Evolutionary conservation across 2,888 invertebrate genomes (phyloP), one percentile per base, ranked within the genome.

Genomic region (Chalcosyrphus nemorum): DNA sequence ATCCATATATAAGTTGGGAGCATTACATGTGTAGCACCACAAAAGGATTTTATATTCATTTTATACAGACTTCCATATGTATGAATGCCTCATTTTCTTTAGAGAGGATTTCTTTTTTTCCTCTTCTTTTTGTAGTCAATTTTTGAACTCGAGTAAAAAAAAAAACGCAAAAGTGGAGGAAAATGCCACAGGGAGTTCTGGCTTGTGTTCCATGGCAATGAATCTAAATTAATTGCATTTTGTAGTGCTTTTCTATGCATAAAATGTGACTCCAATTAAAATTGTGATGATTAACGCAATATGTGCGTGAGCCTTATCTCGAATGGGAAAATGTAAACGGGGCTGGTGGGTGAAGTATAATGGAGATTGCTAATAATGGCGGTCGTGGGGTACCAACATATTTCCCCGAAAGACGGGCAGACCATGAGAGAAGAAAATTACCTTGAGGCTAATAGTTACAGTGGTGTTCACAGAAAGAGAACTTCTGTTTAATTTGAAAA

Each of bases 231-330:
- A 81, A 81, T 81, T 77, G 76, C 81, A 71, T 77, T 76, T 76
- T 63, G 70, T 75, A 70, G 76, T 77, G 77, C 71, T 65, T 65
- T 54, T 65, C 66, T 71, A 72, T 75, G 70, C 70, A 81, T 81
- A 81, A 47, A 81, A 81, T 81, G 77, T 77, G 75, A 81, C 56
- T 76, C 81, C 75, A 81, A 81, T 81, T 81, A 81, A 81, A 81
- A 70, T 81, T 50, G 57, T 63, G 75, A 76, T 81, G 81, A 76
- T 57, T 75, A 75, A 81, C 70, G 75, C 66, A 63, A 61, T 81
- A 50, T 70, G 81, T 81, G 81, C 81, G 70, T 81, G 81, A 61
- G 47, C 50, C 68, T 63, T 70, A 81, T 70, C 47, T 70, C 13
- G 17, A 61, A 81, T 70, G 32, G n/a, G 24, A 19, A 57, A 50